A percentile compares a stretch with the other conserved stretches of the same genome.
Evolutionary conservation across 2,888 invertebrate species (phyloP).

Genomic region (Drosophila merina): DNA sequence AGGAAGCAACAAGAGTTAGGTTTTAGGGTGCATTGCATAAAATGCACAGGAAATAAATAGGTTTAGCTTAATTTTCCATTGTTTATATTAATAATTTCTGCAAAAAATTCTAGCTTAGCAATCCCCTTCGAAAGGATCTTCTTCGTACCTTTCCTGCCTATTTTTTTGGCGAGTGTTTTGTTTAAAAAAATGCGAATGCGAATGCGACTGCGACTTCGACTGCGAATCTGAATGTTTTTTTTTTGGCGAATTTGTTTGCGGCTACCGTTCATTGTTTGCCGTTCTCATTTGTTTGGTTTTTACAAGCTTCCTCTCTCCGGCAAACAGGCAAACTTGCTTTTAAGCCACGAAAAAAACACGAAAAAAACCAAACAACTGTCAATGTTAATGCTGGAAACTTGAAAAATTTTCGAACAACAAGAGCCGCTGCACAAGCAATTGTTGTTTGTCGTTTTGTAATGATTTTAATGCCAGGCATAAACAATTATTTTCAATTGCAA

Average conservation of each 20-base stretch:
- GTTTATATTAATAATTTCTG: too few relatives aligned
- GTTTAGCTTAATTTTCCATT: too few relatives aligned
- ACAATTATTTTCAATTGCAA: slow-evolving; percentile 77
- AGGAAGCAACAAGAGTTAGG: slow-evolving; percentile 18
- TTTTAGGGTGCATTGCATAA: slow-evolving; percentile 21
- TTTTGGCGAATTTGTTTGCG: slow-evolving; percentile 13
- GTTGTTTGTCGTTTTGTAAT: slow-evolving; percentile 65
- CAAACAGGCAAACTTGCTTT: not conserved
- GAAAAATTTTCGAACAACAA: slow-evolving; percentile 52
- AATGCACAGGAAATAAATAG: slow-evolving; percentile 17
- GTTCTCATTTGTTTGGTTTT: slow-evolving; percentile 65
- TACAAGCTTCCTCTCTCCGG: slow-evolving; percentile 69
- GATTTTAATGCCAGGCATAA: slow-evolving; percentile 77
- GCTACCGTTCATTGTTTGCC: slow-evolving; percentile 57
- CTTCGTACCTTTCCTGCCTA: too few relatives aligned
- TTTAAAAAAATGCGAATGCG: not conserved
- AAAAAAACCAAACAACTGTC: slow-evolving; percentile 56
- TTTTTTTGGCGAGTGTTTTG: slow-evolving; percentile 8
- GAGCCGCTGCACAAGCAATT: slow-evolving; percentile 26
- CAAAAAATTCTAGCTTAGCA: too few relatives aligned
- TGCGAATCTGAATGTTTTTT: not conserved
- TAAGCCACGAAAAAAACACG: not conserved
- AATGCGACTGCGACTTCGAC: too few relatives aligned
- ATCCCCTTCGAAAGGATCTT: too few relatives aligned
- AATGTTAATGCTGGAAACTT: slow-evolving; percentile 75